phyloP scores from a whole-genome alignment of 2,888 invertebrate species.

The Catocala nupta region DNA sequence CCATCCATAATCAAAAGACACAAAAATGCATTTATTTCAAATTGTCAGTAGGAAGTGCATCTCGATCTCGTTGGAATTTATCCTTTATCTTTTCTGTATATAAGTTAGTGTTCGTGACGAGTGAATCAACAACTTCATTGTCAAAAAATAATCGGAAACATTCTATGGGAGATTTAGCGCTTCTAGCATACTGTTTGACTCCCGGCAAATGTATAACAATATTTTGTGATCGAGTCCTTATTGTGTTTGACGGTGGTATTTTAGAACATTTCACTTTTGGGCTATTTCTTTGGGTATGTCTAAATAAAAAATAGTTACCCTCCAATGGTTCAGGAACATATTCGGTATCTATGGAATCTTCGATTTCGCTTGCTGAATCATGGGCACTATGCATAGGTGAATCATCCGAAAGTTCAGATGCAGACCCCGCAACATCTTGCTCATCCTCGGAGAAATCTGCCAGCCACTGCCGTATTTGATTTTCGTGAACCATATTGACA shows the following conservation, averaged over 20 bases:
- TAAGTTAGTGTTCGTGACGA: conserved; percentile 22
- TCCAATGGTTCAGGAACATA: background rate
- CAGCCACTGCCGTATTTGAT: no score
- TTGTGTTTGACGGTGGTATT: conserved; percentile 17
- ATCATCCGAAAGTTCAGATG: no score
- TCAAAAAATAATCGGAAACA: conserved; percentile 2
- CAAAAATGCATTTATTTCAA: conserved; percentile 36
- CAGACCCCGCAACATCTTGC: no score
- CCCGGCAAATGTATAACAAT: conserved; percentile 19
- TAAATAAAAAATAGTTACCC: conserved; percentile 12
- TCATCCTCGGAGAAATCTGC: no score
- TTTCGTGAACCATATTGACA: no score
- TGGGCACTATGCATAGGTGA: no score
- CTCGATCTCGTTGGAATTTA: conserved; percentile 29
- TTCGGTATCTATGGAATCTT: background rate
- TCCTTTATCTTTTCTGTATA: conserved; percentile 22
- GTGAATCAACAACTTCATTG: conserved; percentile 2
- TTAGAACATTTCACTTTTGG: conserved; percentile 14
- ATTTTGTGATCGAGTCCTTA: conserved; percentile 16
- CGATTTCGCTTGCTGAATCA: no score
- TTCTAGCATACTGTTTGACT: conserved; percentile 15
- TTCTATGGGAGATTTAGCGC: conserved; percentile 3
- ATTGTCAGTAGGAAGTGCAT: conserved; percentile 26
- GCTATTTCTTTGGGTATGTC: conserved; percentile 14
- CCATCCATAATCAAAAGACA: conserved; percentile 23